Base-by-base conservation (phyloP, 2,797 vertebrate genomes). In the Glossophaga mutica region DNA sequence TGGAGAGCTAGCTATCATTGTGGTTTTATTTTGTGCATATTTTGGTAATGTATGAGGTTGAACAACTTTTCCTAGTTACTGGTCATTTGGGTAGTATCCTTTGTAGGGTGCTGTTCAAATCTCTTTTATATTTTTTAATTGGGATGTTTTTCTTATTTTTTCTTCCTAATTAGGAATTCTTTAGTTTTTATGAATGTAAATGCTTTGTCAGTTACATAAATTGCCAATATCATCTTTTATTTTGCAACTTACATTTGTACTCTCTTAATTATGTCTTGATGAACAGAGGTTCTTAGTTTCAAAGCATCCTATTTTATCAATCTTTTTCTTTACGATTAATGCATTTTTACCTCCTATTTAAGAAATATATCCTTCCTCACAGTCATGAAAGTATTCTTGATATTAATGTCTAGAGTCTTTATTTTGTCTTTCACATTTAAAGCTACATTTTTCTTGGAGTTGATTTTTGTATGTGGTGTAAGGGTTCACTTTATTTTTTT, bases 21-120 rank as follows among this genome's bases (percentile, higher is more conserved):
- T 71, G 65, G 77, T 90, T 94, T 87, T 91, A 67, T 79, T 94
- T 84, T 65, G 50, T 11, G 83, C 44, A 48, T 74, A 84, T 48
- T 70, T 71, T 87, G 42, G 89, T 94, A 55, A 88, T 21, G 59
- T 37, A 74, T 68, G 70, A 82, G 15, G 19, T 67, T 73, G 79
- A 78, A 79, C 16, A 87, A 42, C 32, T 52, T 81, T 84, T 87
- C 34, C 24, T 74, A 46, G 18, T 90, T 79, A 18, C 2, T 88
- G 71, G 9, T 7, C 82, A 57, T 91, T 81, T 94, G 62, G 21
- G 22, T 39, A 87, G 70, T 81, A 92, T 74, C 22, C 29, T 48
- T 71, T 92, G 46, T 93, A 62, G 62, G 79, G 26, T 77, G 29
- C 26, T 74, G 4, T 83, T 90, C 9, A 74, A 46, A 84, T 59